Conservation (phyloP, 2,113 vertebrate species). For the Anguilla japonica region DNA sequence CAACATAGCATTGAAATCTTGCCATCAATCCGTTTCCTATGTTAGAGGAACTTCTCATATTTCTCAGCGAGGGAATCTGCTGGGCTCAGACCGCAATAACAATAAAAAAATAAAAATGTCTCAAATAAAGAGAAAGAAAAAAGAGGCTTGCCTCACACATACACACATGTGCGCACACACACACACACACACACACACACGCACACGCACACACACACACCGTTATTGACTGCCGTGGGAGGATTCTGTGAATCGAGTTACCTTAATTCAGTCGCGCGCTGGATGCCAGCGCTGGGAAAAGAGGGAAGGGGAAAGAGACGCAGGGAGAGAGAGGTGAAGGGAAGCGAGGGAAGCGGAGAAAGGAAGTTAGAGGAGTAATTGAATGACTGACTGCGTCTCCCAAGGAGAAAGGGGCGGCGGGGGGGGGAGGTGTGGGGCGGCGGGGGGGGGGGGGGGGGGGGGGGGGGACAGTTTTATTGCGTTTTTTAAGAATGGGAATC, state of each 20-base stretch:
- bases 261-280: slow-evolving; percentile 35
- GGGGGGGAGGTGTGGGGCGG: slow-evolving; percentile 22
- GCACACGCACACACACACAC: slow-evolving; percentile 23
- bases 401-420: slow-evolving; percentile 16
- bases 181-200: background rate
- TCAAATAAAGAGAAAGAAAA: background rate
- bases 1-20: slow-evolving; percentile 44
- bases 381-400: slow-evolving; percentile 49
- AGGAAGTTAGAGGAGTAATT: slow-evolving; percentile 48
- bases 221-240: slow-evolving; percentile 44
- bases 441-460: slow-evolving; percentile 35
- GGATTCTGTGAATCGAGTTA: slow-evolving; percentile 46
- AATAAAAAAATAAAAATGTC: background rate
- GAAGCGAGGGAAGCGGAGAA: slow-evolving; percentile 55
- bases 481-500: slow-evolving; percentile 50
- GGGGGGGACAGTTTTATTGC: slow-evolving; percentile 48
- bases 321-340: background rate
- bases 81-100: background rate
- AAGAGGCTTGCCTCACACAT: background rate
- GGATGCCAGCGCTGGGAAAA: slow-evolving; percentile 26
- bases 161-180: background rate
- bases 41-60: background rate
- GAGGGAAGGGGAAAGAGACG: background rate
- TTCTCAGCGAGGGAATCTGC: background rate
- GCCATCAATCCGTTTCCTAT: background rate